Base-by-base conservation (phyloP, 2,113 vertebrate genomes). In the Gymnobelideus leadbeateri region DNA sequence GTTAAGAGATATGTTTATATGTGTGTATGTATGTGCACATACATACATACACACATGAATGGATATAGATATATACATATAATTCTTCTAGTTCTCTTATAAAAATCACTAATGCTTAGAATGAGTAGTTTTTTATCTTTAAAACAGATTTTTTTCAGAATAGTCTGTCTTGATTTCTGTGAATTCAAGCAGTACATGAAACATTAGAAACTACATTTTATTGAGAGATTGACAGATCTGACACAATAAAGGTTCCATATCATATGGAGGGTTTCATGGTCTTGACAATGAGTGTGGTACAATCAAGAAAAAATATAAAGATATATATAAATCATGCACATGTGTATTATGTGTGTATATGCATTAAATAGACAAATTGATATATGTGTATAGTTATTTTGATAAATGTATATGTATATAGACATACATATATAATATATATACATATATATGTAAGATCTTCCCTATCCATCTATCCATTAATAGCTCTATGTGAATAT, bases 201-300 rank as follows among this genome's bases (percentile, higher is more conserved):
- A 92, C 7, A 47, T 43, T 31, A 52, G 26, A 93, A 95, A 91
- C 26, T 37, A 68, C 91, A 61, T 92, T 90, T 94, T 89, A 77
- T 43, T 55, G 53, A 91, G 51, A 96, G 94, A 93, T 37, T 16
- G 9, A n/a, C 26, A 94, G 53, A 25, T 47, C 3, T 3, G 37
- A 28, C 24, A 68, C 0, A 21, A 3, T 43, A 8, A n/a, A 16
- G 1, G 46, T n/a, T 57, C 89, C 31, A 28, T 8, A 53, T 51
- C 47, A 8, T 23, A 25, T 19, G 31, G 0, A 0, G 3, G 5
- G 19, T 84, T 25, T 19, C n/a, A 52, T 84, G 92, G 31, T 31
- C 46, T 47, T 43, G 12, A 43, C 47, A 51, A 26, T 68, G 77
- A 26, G 2, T 0, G 0, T 9, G 43, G 19, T 9, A 0, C 2